Evolutionary conservation across 2,113 vertebrate genomes (phyloP).

Genomic region (Podarcis raffonei): DNA sequence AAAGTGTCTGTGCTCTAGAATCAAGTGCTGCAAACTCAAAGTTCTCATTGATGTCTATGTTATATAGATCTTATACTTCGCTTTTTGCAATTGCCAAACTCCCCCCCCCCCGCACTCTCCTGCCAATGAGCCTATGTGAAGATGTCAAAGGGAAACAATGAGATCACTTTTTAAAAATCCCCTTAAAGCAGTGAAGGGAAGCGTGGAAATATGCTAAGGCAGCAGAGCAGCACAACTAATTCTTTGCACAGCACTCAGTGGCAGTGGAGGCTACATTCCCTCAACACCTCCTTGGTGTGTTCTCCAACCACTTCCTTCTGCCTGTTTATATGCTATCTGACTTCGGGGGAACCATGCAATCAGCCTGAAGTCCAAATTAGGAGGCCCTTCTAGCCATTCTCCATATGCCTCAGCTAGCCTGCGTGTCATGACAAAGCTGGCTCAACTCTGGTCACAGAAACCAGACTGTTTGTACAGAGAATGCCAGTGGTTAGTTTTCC

Average conservation of each 20-base stretch:
- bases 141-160: slow-evolving; percentile 34
- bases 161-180: slow-evolving; percentile 9
- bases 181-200: slow-evolving; percentile 35
- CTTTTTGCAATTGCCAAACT: background rate
- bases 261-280: slow-evolving; percentile 43
- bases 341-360: slow-evolving; percentile 44
- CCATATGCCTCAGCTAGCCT: slow-evolving; percentile 1
- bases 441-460: slow-evolving; percentile 17
- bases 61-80: background rate
- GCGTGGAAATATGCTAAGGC: slow-evolving; percentile 27
- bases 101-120: background rate
- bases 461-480: background rate
- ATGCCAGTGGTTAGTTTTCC: slow-evolving; percentile 43
- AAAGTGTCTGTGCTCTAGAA: background rate
- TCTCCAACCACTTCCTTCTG: background rate
- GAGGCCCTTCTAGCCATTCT: slow-evolving; percentile 47
- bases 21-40: background rate
- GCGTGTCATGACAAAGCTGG: background rate
- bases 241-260: slow-evolving; percentile 42
- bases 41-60: background rate
- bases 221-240: slow-evolving; percentile 34
- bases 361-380: slow-evolving; percentile 49
- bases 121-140: slow-evolving; percentile 25
- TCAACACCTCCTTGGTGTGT: background rate
- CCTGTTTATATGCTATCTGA: slow-evolving; percentile 29